phyloP scores from a whole-genome alignment of 2,797 vertebrate species.

The Microchirus variegatus region DNA sequence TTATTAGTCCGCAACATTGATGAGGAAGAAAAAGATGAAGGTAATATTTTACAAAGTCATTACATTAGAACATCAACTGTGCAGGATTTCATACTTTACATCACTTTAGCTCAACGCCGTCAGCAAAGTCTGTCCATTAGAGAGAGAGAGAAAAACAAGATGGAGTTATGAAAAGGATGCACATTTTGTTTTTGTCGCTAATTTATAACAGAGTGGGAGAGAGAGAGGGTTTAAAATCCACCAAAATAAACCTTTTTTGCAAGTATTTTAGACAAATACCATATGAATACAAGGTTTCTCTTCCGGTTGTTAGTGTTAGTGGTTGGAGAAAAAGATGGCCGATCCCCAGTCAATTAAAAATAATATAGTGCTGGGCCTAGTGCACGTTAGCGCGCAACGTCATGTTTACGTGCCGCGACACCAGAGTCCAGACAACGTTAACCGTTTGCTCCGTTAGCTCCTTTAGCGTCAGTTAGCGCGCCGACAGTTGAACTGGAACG shows the following conservation, averaged over 20 bases:
- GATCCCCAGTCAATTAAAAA: constrained; percentile 18
- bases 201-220: constrained; percentile 28
- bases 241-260: constrained; percentile 34
- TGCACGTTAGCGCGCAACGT: no score
- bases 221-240: constrained; percentile 41
- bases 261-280: constrained; percentile 77
- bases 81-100: constrained; percentile 80
- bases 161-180: constrained; percentile 49
- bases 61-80: constrained; percentile 82
- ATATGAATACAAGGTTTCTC: constrained; percentile 68
- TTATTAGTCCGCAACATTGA: constrained; percentile 87
- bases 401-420: no score
- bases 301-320: constrained; percentile 58
- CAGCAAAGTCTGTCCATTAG: constrained; percentile 58
- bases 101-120: constrained; percentile 70
- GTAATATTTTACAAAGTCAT: constrained; percentile 80
- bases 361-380: no score
- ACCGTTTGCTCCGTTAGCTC: no score
- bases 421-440: no score
- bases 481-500: no score
- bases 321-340: constrained; percentile 43
- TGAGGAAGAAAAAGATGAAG: constrained; percentile 76
- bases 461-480: no score
- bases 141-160: constrained; percentile 67
- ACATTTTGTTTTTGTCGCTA: constrained; percentile 40